phyloP scores from a whole-genome alignment of 2,888 invertebrate species.

The Dryobotodes eremita region DNA sequence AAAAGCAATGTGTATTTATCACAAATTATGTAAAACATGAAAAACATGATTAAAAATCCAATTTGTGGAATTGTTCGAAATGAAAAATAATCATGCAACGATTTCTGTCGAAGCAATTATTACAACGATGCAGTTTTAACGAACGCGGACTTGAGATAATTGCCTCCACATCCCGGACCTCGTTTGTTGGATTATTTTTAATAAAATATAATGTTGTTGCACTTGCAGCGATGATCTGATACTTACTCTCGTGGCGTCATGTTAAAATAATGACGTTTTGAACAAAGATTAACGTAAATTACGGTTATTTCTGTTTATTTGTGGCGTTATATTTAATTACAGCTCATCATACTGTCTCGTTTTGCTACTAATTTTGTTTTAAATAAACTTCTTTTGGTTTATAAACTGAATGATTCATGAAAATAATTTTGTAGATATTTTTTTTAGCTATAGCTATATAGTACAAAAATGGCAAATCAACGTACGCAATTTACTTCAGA shows the following conservation, averaged over 20 bases:
- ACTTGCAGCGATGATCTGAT: conserved; percentile 21
- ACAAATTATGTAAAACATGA: conserved; percentile 21
- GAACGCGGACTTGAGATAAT: conserved; percentile 47
- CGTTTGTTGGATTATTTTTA: conserved; percentile 53
- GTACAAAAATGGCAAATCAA: not conserved
- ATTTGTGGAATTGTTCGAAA: conserved; percentile 41
- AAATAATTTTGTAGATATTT: not conserved
- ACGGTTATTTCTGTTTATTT: conserved; percentile 38
- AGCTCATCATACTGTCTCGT: conserved; percentile 33
- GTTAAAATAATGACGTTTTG: conserved; percentile 40
- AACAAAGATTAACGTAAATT: conserved; percentile 22
- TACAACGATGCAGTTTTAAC: conserved; percentile 44
- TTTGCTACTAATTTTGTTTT: not conserved
- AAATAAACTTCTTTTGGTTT: not conserved
- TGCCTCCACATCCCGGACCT: conserved; percentile 32
- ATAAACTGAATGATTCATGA: not conserved
- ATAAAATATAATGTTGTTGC: conserved; percentile 48
- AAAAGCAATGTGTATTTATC: not conserved
- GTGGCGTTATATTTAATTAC: conserved; percentile 14
- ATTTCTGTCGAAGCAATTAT: conserved; percentile 40
- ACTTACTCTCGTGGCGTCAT: conserved; percentile 17
- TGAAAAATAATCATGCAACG: conserved; percentile 49
- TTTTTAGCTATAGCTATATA: not conserved
- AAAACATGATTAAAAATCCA: conserved; percentile 38
- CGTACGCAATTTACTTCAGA: not conserved